Base-by-base conservation (phyloP, 2,888 invertebrate species). In the Hypselothyrea guttata region DNA sequence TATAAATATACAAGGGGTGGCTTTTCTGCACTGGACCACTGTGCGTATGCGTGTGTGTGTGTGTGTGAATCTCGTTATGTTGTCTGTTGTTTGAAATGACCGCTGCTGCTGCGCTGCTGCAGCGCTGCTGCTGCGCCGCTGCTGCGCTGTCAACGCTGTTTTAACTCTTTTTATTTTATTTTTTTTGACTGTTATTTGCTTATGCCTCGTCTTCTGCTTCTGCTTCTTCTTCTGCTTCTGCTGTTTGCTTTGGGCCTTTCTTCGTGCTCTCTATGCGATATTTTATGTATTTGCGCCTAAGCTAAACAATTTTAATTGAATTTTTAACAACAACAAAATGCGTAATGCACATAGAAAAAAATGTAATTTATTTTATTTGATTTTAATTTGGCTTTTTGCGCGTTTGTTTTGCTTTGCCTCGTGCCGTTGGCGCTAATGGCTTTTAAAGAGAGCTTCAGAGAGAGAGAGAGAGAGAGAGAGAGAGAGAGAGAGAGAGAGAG, bases 221-320 rank as follows among this genome's bases (percentile, higher is more conserved):
- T 60, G 44, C 73, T 41, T 55, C 51, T 56, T 54, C 34, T 44
- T 42, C 40, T 44, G 51, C 31, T 12, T 28, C 13, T 51, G 22
- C 37, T 37, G 35, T 40, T 49, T 7, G 35, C 41, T 54, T 48
- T 35, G 8, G 42, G 38, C 16, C 15, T 51, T 15, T 38, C 33
- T 46, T 22, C 22, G 22, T 22, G 22, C 22, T 22, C 22, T 22
- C 5, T 22, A 22, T 28, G 34, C 47, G 45, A 54, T 22, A 22
- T 22, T 4, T 22, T 4, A 22, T 22, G 22, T 22, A 22, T 22
- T 22, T 37, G 37, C 7, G 63, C 41, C 54, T 37, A 69, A 75
- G 81, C 70, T 54, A 73, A 81, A 71, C 64, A 76, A 81, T 81
- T 86, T 81, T 86, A 86, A 86, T 86, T 86, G 83, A 82, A 84